phyloP scores from a whole-genome alignment of 1,140 invertebrate species.

The Eueides isabella region DNA sequence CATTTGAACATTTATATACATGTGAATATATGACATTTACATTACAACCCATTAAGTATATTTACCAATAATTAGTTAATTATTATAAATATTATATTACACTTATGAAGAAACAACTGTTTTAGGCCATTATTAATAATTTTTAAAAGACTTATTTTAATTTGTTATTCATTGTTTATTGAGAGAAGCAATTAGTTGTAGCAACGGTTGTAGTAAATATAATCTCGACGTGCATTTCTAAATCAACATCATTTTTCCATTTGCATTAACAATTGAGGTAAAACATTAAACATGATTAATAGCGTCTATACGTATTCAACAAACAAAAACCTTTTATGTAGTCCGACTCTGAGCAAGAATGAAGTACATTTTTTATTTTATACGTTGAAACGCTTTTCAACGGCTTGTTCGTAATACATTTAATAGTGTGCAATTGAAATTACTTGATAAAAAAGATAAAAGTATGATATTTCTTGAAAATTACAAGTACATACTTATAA shows the following conservation, averaged over 20 bases:
- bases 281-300: not conserved
- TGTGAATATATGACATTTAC: no score
- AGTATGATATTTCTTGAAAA: not conserved
- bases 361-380: not conserved
- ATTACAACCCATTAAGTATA: no score
- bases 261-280: not conserved
- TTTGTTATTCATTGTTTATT: not conserved
- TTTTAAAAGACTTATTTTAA: no score
- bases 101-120: no score
- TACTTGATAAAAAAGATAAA: not conserved
- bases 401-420: not conserved
- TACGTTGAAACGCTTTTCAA: not conserved
- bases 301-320: constrained; percentile 8
- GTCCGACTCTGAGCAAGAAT: constrained; percentile 7
- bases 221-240: not conserved
- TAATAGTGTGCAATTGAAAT: not conserved
- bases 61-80: no score
- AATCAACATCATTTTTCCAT: not conserved
- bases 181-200: not conserved
- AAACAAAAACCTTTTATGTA: constrained; percentile 12
- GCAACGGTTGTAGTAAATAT: not conserved
- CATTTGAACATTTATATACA: no score
- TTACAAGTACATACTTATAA: not conserved
- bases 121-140: no score
- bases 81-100: no score